Conservation (phyloP, 64 coral and sea anemone genomes). For the Stylophora pistillata region DNA sequence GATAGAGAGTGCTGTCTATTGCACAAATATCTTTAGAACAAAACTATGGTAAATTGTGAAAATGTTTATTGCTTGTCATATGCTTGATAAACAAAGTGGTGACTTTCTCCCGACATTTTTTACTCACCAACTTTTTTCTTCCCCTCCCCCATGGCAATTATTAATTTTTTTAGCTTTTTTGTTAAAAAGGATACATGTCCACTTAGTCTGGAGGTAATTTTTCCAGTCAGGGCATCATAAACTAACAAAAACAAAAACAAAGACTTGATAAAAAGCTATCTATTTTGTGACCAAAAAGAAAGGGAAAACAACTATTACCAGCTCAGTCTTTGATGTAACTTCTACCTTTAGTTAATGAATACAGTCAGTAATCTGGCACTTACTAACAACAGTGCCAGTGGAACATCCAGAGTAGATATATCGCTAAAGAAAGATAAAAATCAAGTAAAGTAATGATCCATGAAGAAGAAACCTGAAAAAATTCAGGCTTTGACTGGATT, state of each 20-base stretch:
- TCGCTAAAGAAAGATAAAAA: conserved; percentile 59
- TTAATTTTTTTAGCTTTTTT: background rate
- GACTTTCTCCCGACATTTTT: no score
- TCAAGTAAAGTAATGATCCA: background rate
- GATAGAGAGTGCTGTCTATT: no score
- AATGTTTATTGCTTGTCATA: no score
- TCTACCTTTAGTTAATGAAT: background rate
- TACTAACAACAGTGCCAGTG: conserved; percentile 80
- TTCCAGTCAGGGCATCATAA: conserved; percentile 86
- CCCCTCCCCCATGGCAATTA: background rate
- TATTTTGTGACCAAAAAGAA: background rate
- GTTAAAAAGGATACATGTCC: conserved; percentile 87
- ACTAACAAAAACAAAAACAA: conserved; percentile 51
- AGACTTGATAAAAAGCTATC: background rate
- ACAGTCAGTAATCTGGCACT: conserved; percentile 7
- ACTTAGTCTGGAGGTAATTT: conserved; percentile 48
- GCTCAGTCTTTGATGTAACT: no score
- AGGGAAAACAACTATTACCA: background rate
- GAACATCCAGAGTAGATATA: conserved; percentile 92
- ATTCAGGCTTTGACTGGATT: no score
- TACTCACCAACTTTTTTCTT: no score
- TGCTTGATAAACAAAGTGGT: no score
- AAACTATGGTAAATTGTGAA: no score
- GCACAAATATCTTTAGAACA: no score
- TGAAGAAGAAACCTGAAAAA: no score